Conservation (phyloP, 2,888 invertebrate genomes). For the Blastobasis lacticolella region DNA sequence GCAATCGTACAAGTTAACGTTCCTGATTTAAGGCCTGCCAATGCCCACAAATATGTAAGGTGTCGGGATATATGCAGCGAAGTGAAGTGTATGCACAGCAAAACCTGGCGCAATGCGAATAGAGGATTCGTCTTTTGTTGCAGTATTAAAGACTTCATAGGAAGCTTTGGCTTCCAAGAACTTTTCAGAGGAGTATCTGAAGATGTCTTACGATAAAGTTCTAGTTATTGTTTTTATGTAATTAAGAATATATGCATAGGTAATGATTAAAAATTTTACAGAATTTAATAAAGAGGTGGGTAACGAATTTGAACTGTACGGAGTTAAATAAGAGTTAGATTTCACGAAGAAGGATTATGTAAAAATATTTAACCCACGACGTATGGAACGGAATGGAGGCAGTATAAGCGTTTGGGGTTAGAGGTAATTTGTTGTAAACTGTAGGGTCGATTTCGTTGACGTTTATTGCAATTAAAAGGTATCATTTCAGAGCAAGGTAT, state of each 20-base stretch:
- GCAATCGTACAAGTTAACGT: slow-evolving; percentile 46
- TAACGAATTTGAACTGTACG: neutral
- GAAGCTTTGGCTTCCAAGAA: slow-evolving; percentile 19
- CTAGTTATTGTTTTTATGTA: neutral
- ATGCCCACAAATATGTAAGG: slow-evolving; percentile 19
- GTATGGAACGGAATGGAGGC: neutral
- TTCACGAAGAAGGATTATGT: too few species aligned
- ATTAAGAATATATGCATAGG: neutral
- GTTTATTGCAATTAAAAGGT: neutral
- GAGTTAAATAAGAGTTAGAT: neutral
- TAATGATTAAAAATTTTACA: too few species aligned
- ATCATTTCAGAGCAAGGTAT: neutral
- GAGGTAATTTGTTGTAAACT: neutral
- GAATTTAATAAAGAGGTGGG: neutral
- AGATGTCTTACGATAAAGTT: neutral
- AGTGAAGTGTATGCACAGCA: slow-evolving; percentile 30
- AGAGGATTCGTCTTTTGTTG: slow-evolving; percentile 45
- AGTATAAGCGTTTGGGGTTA: neutral
- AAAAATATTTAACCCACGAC: neutral
- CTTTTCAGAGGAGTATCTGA: neutral
- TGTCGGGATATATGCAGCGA: slow-evolving; percentile 37
- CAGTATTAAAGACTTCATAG: slow-evolving; percentile 28
- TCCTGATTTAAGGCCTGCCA: slow-evolving; percentile 25
- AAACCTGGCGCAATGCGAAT: slow-evolving; percentile 25
- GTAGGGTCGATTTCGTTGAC: neutral